Conservation (phyloP, 2,888 invertebrate species). For the Aporophyla nigra region DNA sequence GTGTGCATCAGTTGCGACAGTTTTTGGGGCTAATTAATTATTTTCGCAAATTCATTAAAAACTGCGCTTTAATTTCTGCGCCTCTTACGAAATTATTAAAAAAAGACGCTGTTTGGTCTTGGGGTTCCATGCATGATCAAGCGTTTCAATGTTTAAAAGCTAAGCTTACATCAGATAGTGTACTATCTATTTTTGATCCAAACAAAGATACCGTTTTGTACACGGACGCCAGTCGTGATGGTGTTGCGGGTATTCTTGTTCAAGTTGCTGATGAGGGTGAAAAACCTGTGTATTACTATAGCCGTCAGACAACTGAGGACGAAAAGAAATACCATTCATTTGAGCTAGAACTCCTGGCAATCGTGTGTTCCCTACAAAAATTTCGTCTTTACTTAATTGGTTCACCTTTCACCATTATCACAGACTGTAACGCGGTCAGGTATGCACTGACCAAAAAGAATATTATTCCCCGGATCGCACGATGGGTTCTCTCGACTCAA, state of each 20-base stretch:
- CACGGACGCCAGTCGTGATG: background rate
- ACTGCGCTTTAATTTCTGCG: slow-evolving; percentile 2
- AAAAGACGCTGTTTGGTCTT: background rate
- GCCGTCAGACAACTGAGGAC: slow-evolving; percentile 1
- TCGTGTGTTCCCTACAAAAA: slow-evolving; percentile 4
- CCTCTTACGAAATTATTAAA: slow-evolving; percentile 8
- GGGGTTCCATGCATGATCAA: background rate
- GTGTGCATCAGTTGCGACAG: slow-evolving; percentile 13
- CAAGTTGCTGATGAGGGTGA: background rate
- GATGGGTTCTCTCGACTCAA: slow-evolving; percentile 26
- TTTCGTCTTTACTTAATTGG: background rate
- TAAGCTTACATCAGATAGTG: slow-evolving; percentile 6
- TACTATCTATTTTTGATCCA: slow-evolving; percentile 5
- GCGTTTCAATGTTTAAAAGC: slow-evolving; percentile 7
- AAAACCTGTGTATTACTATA: slow-evolving; percentile 5
- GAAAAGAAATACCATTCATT: slow-evolving; percentile 7
- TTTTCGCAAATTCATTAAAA: slow-evolving; percentile 14
- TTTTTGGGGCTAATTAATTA: slow-evolving; percentile 10
- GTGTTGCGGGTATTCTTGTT: slow-evolving; percentile 5
- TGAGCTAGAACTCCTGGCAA: background rate
- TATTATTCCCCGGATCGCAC: slow-evolving; percentile 14
- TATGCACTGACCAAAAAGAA: background rate
- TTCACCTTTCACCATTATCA: too few species aligned
- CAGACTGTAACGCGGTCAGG: background rate
- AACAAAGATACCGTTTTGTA: background rate